Conservation (phyloP, 1,140 invertebrate genomes). For the Nephotettix cincticeps region DNA sequence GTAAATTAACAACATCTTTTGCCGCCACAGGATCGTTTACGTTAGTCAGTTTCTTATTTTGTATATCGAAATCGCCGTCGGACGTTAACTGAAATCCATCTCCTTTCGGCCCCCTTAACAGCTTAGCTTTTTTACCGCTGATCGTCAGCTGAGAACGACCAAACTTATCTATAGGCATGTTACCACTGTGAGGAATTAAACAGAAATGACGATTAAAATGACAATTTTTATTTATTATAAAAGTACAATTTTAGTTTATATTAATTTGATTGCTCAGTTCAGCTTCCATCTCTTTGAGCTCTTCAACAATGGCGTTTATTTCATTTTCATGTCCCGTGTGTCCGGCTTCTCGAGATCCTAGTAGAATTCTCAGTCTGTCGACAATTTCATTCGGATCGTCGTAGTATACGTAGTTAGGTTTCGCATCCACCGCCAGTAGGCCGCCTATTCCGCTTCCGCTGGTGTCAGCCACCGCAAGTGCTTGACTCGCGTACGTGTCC, state of each 20-base stretch:
- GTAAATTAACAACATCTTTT: background rate
- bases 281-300: constrained; percentile 38
- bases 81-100: background rate
- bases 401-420: constrained; percentile 42
- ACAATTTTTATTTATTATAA: too few species aligned
- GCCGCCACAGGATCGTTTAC: background rate
- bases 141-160: background rate
- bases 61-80: background rate
- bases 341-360: constrained; percentile 43
- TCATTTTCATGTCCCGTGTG: constrained; percentile 45
- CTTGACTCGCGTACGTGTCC: background rate
- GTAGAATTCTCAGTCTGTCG: constrained; percentile 42
- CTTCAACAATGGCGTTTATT: constrained; percentile 48
- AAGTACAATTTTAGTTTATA: too few species aligned
- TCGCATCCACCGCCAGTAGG: background rate
- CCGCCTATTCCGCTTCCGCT: background rate
- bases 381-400: constrained; percentile 47
- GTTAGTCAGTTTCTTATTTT: background rate
- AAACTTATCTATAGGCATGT: constrained; percentile 4
- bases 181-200: background rate
- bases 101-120: background rate
- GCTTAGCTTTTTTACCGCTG: background rate
- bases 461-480: background rate
- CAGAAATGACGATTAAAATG: background rate
- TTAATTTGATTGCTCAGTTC: too few species aligned